Conservation (phyloP, 2,113 vertebrate genomes). For the Otocyon megalotis region DNA sequence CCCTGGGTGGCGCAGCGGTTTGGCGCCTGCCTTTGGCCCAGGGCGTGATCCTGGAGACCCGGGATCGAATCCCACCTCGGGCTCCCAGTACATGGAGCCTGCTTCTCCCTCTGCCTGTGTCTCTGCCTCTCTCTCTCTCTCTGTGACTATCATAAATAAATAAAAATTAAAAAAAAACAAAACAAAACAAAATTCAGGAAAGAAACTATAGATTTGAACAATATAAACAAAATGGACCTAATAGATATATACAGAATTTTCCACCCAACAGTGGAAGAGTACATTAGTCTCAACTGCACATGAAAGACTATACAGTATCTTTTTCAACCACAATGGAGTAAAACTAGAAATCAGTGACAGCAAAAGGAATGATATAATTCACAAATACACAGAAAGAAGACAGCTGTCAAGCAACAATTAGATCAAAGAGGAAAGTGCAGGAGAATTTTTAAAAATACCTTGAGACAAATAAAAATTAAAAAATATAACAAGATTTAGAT, state of each 20-base stretch:
- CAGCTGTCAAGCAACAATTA: neutral
- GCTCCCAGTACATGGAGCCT: too few species aligned
- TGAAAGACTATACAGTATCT: neutral
- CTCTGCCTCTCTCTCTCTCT: too few species aligned
- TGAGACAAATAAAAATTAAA: neutral
- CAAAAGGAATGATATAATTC: neutral
- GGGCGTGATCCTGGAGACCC: too few species aligned
- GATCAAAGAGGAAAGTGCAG: neutral
- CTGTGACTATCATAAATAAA: too few species aligned
- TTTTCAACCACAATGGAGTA: neutral
- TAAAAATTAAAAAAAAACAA: too few species aligned
- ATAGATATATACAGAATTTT: neutral
- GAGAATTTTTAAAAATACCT: neutral
- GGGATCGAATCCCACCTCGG: too few species aligned
- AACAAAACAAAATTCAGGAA: neutral
- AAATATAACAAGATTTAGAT: neutral
- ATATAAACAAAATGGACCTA: neutral
- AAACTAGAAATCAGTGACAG: neutral
- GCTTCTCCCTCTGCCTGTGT: too few species aligned
- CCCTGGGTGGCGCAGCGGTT: too few species aligned
- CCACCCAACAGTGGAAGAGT: neutral
- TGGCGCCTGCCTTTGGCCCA: too few species aligned
- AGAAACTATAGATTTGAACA: neutral
- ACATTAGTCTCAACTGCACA: neutral
- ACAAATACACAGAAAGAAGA: neutral